A percentile compares a stretch with the other conserved stretches of the same genome.
Evolutionary conservation across 2,888 invertebrate species (phyloP).

Genomic region (Agrenia bidenticulata): DNA sequence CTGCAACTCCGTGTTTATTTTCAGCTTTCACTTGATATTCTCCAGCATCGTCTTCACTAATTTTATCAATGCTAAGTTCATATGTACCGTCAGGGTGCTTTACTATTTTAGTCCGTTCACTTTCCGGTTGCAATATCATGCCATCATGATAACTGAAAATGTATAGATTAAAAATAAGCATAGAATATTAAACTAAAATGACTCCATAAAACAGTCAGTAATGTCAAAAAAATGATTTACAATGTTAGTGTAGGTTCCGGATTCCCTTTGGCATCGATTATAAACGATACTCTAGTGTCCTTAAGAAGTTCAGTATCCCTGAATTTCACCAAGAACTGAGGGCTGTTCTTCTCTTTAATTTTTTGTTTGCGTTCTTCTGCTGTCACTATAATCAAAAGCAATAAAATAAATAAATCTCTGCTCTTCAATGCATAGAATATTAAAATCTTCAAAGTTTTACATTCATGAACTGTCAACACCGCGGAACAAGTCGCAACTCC

Average conservation of each 20-base stretch:
- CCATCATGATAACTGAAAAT: slow-evolving; percentile 5
- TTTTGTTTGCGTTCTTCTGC: slow-evolving; percentile 70
- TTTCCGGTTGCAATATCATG: slow-evolving; percentile 57
- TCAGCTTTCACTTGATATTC: slow-evolving; percentile 22
- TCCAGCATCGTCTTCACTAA: slow-evolving; percentile 75
- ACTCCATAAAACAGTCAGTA: too few relatives aligned
- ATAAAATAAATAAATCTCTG: slow-evolving; percentile 10
- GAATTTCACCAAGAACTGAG: slow-evolving; percentile 79
- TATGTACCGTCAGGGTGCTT: slow-evolving; percentile 58
- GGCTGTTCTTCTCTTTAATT: slow-evolving; percentile 68
- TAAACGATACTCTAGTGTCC: slow-evolving; percentile 65
- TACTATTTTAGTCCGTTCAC: neutral
- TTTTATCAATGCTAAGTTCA: slow-evolving; percentile 81
- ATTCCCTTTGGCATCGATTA: slow-evolving; percentile 83
- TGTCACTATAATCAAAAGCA: slow-evolving; percentile 62
- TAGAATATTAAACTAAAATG: too few relatives aligned
- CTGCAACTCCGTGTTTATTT: slow-evolving; percentile 31
- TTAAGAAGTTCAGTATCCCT: slow-evolving; percentile 85
- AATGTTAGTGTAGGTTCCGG: slow-evolving; percentile 88
- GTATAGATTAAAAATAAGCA: too few relatives aligned
- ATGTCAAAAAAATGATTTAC: slow-evolving; percentile 64
- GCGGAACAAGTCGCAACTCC: slow-evolving; percentile 75
- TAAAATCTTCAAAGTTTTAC: too few relatives aligned
- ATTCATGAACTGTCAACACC: slow-evolving; percentile 79
- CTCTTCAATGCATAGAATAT: neutral